phyloP scores from a whole-genome alignment of 2,888 invertebrate genomes.

The Shargacucullia verbasci region DNA sequence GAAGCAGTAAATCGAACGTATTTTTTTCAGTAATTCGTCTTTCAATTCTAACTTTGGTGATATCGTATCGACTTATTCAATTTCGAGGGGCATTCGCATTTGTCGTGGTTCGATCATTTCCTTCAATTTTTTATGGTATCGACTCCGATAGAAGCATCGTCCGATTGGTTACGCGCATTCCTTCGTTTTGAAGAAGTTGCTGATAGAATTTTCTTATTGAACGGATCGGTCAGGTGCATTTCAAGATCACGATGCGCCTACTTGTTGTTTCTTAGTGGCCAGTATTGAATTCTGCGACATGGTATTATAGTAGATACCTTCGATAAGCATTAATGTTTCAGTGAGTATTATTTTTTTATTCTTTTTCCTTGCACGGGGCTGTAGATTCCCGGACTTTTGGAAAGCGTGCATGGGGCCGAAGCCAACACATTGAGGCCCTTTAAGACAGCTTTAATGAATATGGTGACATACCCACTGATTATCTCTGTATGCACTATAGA shows the following conservation, averaged over 20 bases:
- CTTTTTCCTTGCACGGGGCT: too few relatives aligned
- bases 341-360: too few relatives aligned
- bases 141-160: slow-evolving; percentile 72
- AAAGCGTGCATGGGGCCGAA: too few relatives aligned
- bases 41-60: slow-evolving; percentile 86
- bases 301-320: background rate
- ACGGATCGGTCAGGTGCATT: slow-evolving; percentile 65
- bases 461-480: too few relatives aligned
- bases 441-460: too few relatives aligned
- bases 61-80: slow-evolving; percentile 88
- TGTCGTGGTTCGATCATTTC: slow-evolving; percentile 82
- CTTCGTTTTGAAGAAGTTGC: slow-evolving; percentile 71
- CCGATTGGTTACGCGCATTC: slow-evolving; percentile 85
- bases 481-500: too few relatives aligned
- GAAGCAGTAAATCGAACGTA: slow-evolving; percentile 78
- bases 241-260: slow-evolving; percentile 30
- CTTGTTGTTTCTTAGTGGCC: slow-evolving; percentile 10
- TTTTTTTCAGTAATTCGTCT: slow-evolving; percentile 82
- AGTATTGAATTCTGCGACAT: slow-evolving; percentile 14
- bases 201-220: slow-evolving; percentile 70
- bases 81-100: slow-evolving; percentile 82
- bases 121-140: slow-evolving; percentile 75
- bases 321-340: background rate
- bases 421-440: too few relatives aligned
- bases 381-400: too few relatives aligned